These are phyloP conservation scores for Halcyon leucocephala DNA, from an alignment of 2,797 vertebrate genomes.

Conservation along the genomic window DNA sequence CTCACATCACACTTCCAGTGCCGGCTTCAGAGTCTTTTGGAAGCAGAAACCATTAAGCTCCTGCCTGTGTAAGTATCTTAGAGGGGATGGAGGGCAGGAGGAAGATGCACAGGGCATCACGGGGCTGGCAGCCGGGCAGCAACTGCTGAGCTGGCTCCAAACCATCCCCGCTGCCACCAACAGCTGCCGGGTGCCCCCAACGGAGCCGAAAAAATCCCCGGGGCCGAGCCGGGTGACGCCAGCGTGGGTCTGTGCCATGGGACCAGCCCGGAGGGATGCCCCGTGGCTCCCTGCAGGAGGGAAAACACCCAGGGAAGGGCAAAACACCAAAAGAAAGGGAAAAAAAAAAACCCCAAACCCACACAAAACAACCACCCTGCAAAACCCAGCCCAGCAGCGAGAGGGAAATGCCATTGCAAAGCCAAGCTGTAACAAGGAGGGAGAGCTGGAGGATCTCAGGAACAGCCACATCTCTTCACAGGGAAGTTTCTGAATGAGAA, in stretches of 20 bases:
- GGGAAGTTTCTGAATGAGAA: constrained; percentile 39
- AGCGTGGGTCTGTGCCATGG: neutral
- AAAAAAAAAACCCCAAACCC: neutral
- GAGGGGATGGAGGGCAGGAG: neutral
- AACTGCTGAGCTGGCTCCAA: neutral
- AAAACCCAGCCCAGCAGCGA: neutral
- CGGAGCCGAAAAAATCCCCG: neutral
- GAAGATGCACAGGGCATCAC: neutral
- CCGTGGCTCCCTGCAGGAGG: neutral
- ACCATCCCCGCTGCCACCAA: neutral
- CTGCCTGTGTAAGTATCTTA: accelerated
- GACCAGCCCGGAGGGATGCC: neutral
- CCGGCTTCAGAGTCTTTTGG: neutral
- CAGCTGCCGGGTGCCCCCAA: neutral
- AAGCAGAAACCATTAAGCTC: neutral
- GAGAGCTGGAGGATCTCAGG: neutral
- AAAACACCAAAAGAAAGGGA: neutral
- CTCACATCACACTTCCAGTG: neutral
- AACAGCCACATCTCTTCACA: neutral
- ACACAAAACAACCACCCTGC: neutral
- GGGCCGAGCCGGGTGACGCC: neutral
- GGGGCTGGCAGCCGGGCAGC: neutral
- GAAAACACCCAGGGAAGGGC: neutral
- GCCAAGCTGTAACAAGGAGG: neutral
- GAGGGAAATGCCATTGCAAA: neutral